A percentile compares a stretch with the other conserved stretches of the same genome.
Evolutionary conservation across 2,797 vertebrate genomes (phyloP).

Genomic region (Menidia menidia): DNA sequence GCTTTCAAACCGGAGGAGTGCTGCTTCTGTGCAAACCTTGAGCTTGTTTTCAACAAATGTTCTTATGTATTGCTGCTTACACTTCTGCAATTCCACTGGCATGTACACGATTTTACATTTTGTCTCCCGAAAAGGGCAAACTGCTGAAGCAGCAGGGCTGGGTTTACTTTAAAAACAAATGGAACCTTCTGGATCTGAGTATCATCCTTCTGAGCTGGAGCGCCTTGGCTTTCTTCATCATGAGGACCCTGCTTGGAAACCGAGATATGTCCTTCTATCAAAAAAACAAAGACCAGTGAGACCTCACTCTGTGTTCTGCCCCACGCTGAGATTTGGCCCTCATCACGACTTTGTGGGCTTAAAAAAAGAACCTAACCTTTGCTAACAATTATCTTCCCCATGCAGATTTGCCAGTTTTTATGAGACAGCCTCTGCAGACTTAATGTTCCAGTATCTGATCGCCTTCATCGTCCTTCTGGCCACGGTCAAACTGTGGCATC

Average conservation of each 20-base stretch:
- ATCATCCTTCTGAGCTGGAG: constrained; percentile 92
- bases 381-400: background rate
- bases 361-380: background rate
- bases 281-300: constrained; percentile 86
- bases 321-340: background rate
- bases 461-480: constrained; percentile 92
- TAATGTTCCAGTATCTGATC: constrained; percentile 87
- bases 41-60: background rate
- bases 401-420: constrained; percentile 88
- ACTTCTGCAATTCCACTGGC: background rate
- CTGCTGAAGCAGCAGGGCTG: constrained; percentile 85
- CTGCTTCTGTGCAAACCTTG: background rate
- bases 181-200: constrained; percentile 89
- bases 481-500: constrained; percentile 92
- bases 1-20: background rate
- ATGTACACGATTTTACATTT: background rate
- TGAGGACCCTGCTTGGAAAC: constrained; percentile 83
- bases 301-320: background rate
- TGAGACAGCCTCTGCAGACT: constrained; percentile 86
- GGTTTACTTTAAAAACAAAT: constrained; percentile 88
- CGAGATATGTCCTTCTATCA: constrained; percentile 86
- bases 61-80: background rate
- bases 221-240: constrained; percentile 86
- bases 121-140: constrained; percentile 82
- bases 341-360: too few species aligned